These are phyloP conservation scores for Alectura lathami DNA, from an alignment of 2,113 vertebrate species.

Conservation along the genomic window DNA sequence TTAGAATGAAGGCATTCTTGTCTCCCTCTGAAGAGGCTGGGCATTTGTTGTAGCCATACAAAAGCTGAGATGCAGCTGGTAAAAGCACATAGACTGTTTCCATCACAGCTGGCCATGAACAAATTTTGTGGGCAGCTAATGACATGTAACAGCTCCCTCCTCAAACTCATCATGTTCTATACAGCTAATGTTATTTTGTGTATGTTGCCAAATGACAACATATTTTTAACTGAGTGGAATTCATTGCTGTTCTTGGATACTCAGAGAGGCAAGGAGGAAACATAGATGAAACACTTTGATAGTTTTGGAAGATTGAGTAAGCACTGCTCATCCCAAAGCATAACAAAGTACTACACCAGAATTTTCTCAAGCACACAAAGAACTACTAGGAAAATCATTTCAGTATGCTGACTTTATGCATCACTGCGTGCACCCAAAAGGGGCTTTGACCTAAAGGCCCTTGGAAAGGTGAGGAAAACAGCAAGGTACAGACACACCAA, in stretches of 20 bases:
- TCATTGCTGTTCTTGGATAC: neutral
- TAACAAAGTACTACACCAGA: fast-evolving
- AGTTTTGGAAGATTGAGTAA: neutral
- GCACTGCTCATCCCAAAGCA: neutral
- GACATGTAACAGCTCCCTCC: neutral
- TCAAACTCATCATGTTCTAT: neutral
- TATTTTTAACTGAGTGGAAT: neutral
- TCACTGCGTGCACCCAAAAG: neutral
- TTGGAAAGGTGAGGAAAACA: neutral
- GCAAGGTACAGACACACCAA: neutral
- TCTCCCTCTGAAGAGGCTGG: neutral
- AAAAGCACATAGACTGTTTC: neutral
- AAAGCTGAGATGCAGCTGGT: neutral
- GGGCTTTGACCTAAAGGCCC: neutral
- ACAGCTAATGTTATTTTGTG: neutral
- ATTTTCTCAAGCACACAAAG: neutral
- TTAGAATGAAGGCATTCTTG: neutral
- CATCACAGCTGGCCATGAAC: neutral
- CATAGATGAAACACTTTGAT: neutral
- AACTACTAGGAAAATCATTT: neutral
- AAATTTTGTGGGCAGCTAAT: neutral
- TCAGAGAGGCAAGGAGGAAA: neutral
- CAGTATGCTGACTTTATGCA: neutral
- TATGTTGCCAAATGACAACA: neutral
- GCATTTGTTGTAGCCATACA: neutral